Conservation (phyloP, 2,797 vertebrate species). For the Chloroceryle amazona region DNA sequence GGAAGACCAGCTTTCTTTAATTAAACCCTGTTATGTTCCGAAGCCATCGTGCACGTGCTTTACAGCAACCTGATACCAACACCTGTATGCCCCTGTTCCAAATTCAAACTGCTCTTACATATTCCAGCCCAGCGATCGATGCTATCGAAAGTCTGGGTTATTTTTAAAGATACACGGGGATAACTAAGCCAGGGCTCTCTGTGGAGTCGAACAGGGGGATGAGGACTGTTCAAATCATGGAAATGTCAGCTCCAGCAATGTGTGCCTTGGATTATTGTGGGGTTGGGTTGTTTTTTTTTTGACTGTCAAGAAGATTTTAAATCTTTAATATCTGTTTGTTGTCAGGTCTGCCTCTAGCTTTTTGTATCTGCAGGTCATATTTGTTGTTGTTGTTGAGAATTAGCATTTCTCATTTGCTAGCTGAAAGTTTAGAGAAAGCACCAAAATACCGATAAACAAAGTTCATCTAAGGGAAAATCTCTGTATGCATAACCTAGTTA, state of each 20-base stretch:
- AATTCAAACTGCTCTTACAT: not conserved
- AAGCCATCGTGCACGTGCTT: not conserved
- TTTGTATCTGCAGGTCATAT: not conserved
- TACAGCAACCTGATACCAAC: not conserved
- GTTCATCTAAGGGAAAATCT: conserved; percentile 61
- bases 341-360: conserved; percentile 47
- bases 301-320: conserved; percentile 64
- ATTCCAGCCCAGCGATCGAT: not conserved
- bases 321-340: conserved; percentile 63
- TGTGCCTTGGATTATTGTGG: not conserved
- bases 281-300: not conserved
- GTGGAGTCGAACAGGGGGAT: not conserved
- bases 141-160: not conserved
- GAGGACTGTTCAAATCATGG: conserved; percentile 3
- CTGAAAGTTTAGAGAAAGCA: conserved; percentile 54
- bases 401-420: conserved; percentile 33
- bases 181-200: not conserved
- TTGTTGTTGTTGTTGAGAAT: conserved; percentile 43
- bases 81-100: not conserved
- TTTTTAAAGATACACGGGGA: conserved; percentile 26
- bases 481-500: conserved; percentile 49
- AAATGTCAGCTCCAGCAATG: conserved; percentile 44
- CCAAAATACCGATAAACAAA: conserved; percentile 50
- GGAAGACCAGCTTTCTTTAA: conserved; percentile 44
- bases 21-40: conserved; percentile 1